Evolutionary conservation across 2,797 vertebrate species (phyloP), one percentile per base, ranked within the genome.

Genomic region (Rachycentron canadum): DNA sequence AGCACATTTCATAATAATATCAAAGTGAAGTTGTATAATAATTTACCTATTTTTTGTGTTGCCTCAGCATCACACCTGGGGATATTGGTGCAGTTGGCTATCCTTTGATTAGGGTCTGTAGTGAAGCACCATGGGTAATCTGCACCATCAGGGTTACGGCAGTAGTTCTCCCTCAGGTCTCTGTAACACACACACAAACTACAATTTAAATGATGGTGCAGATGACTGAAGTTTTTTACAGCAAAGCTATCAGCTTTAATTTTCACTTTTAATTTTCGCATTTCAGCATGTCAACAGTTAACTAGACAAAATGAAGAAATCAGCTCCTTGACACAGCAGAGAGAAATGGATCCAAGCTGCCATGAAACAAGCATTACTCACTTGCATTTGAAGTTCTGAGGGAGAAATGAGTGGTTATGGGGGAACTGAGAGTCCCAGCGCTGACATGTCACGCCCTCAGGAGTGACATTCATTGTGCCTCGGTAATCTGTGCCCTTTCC

Each of bases 121-220:
- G 97, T 99, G 94, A 99, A 98, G 94, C 98, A 99, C 98, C 98
- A 99, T 60, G 98, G 98, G 83, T 96, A 96, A 86, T 97, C 97
- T 76, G 96, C 95, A 40, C 97, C 97, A 86, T 99, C 96, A 40
- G 98, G 98, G 91, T 99, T 99, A 80, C 98, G 95, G 88, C 98
- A 99, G 90, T 96, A 98, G 92, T 99, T 99, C 91, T 98, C 97
- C 81, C 94, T 94, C 79, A 99, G 94, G 92, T 98, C 96, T 89
- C 98, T 99, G 70, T 65, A 61, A 89, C 88, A 93, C 88, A 89
- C 49, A 86, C 88, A 91, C 40, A 71, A 40, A 70, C 88, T 87
- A 86, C 81, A 83, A 83, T 85, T 91, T 78, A 91, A 78, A 90
- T 91, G 72, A 86, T 74, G 61, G 65, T 69, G 88, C 86, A 12